Evolutionary conservation across 2,888 invertebrate species (phyloP).

Genomic region (Lasiommata megera): DNA sequence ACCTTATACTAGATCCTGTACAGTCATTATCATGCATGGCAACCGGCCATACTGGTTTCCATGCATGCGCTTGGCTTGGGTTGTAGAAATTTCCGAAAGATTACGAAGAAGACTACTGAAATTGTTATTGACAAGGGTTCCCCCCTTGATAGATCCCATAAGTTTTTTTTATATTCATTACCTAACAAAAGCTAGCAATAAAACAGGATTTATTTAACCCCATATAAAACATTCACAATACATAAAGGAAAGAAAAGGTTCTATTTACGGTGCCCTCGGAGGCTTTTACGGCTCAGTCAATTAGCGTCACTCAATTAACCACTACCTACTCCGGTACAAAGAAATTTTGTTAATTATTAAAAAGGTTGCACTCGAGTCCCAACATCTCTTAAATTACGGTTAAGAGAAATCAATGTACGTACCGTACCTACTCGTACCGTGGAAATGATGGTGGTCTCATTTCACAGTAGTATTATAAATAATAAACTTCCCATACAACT

Average conservation of each 20-base stretch:
- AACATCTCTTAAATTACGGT: constrained; percentile 29
- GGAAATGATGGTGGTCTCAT: background rate
- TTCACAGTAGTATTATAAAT: background rate
- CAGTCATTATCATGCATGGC: too few species aligned
- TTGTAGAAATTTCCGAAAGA: too few species aligned
- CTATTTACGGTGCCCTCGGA: constrained; percentile 62
- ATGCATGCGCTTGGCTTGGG: too few species aligned
- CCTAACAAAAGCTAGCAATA: too few species aligned
- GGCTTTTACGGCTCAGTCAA: constrained; percentile 76
- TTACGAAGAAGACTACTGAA: too few species aligned
- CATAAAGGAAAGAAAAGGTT: constrained; percentile 63
- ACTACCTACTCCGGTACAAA: constrained; percentile 63
- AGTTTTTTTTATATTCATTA: too few species aligned
- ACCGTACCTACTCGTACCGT: too few species aligned
- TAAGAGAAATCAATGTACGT: constrained; percentile 10
- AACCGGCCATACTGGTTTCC: too few species aligned
- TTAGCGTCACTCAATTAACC: constrained; percentile 80
- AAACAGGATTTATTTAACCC: constrained; percentile 43
- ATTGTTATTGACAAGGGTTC: too few species aligned
- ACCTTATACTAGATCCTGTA: too few species aligned
- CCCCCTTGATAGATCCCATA: too few species aligned
- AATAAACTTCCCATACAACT: too few species aligned
- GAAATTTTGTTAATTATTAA: constrained; percentile 79
- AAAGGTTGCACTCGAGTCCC: constrained; percentile 73
- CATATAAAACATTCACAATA: constrained; percentile 43